Evolutionary conservation across 2,888 invertebrate genomes (phyloP), one percentile per base, ranked within the genome.

Genomic region (Xestia sexstrigata): DNA sequence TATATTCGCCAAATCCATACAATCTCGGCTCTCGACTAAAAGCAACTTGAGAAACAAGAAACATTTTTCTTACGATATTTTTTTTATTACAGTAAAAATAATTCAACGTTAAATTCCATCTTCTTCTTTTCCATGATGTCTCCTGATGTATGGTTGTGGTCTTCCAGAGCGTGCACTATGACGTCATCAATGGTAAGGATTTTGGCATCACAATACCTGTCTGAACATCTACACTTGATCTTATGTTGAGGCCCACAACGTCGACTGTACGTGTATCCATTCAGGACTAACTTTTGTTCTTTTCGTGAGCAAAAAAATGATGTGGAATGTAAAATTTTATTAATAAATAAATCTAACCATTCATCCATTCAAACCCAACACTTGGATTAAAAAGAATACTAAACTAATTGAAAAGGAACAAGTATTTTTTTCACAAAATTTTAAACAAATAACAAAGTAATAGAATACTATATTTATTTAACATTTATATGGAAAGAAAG

Each of bases 151-250:
- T 39, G 39, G 7, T 9, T 70, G 20, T 89, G 89, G 1, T 72
- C 42, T 45, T 78, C 85, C 1, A 73, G 0, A 26, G 78, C 76
- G 6, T 75, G 20, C 11, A 72, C 39, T 39, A 39, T 39, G 39
- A 39, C 49, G 17, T 76, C 70, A 26, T 86, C 78, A 4, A 90
- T 30, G 0, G 93, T 93, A 67, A 92, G 91, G 0, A 92, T 76
- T 62, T 91, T 89, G 7, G 92, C 90, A 0, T 90, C 88, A 69
- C 93, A 93, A 0, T 74, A 70, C 26, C 92, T 79, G 0, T 78
- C 71, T 0, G 89, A 80, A 65, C 93, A 93, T 11, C 92, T 87
- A 92, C 93, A 93, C 63, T 92, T 89, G 20, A 81, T 87, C 42
- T 91, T 93, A 0, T 68, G 17, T 58, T 81, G 63, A 1, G 87